Percentiles rank a stretch among this genome's conserved stretches.
These are phyloP conservation scores for Stenopsyche tienmushanensis DNA, from an alignment of 1,140 invertebrate species.

Conservation along the genomic window DNA sequence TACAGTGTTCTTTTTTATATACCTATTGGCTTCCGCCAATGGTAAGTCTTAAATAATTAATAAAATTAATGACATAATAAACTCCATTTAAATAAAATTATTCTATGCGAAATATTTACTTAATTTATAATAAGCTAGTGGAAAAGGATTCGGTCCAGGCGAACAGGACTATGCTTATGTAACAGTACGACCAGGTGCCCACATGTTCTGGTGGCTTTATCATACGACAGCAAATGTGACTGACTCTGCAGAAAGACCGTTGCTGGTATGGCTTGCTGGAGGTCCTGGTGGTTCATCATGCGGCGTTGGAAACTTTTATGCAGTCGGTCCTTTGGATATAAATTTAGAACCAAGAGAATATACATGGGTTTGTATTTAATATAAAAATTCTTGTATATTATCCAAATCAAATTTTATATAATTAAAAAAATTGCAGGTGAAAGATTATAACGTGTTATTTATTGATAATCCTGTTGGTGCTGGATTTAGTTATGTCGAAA, in stretches of 20 bases:
- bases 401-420: background rate
- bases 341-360: slow-evolving; percentile 65
- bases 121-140: no score
- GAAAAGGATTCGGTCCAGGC: slow-evolving; percentile 44
- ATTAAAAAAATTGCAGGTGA: slow-evolving; percentile 60
- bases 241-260: slow-evolving; percentile 61
- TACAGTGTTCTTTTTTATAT: no score
- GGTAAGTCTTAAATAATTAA: no score
- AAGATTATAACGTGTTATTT: slow-evolving; percentile 78
- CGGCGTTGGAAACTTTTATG: slow-evolving; percentile 76
- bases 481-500: slow-evolving; percentile 83
- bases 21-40: no score
- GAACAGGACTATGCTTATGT: slow-evolving; percentile 52
- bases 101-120: no score
- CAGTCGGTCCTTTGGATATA: slow-evolving; percentile 70
- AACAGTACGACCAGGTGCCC: slow-evolving; percentile 67
- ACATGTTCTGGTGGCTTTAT: slow-evolving; percentile 82
- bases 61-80: no score
- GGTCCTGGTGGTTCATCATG: slow-evolving; percentile 76
- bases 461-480: no score
- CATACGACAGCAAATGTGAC: slow-evolving; percentile 63
- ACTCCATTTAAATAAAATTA: no score
- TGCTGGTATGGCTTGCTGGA: slow-evolving; percentile 79
- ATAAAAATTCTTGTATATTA: background rate
- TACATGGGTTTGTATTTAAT: slow-evolving; percentile 66